phyloP scores from a whole-genome alignment of 2,113 vertebrate species.

The Spea multiplicata region DNA sequence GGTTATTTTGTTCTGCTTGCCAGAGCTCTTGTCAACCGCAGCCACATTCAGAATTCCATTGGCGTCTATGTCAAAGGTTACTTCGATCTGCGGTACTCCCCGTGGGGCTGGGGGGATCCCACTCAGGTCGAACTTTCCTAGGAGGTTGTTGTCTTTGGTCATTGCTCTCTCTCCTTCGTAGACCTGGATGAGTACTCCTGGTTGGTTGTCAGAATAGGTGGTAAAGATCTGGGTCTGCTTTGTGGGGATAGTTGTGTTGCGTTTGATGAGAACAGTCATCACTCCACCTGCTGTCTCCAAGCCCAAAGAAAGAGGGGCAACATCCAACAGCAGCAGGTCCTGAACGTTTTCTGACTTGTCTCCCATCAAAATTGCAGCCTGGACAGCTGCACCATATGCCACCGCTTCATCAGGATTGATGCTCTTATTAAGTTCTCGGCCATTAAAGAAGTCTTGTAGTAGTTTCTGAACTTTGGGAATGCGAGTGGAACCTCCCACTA shows the following conservation, averaged over 20 bases:
- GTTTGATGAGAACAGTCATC: constrained; percentile 75
- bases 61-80: constrained; percentile 48
- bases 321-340: constrained; percentile 55
- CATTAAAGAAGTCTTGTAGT: constrained; percentile 73
- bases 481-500: constrained; percentile 65
- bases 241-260: constrained; percentile 76
- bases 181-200: constrained; percentile 37
- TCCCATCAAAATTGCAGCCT: constrained; percentile 47
- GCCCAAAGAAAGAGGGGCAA: constrained; percentile 73
- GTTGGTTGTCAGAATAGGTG: constrained; percentile 43
- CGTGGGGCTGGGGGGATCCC: constrained; percentile 42
- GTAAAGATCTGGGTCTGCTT: constrained; percentile 39
- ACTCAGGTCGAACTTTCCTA: constrained; percentile 46
- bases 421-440: constrained; percentile 66
- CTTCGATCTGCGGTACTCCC: constrained; percentile 47
- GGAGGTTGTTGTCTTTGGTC: constrained; percentile 49
- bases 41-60: constrained; percentile 51
- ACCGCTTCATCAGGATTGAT: constrained; percentile 72
- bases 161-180: constrained; percentile 42
- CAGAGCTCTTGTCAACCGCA: constrained; percentile 47
- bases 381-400: constrained; percentile 49
- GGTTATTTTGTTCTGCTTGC: constrained; percentile 42
- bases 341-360: constrained; percentile 49
- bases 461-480: constrained; percentile 73
- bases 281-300: constrained; percentile 76